Conservation (phyloP, 2,888 invertebrate genomes). For the Dasysyrphus albostriatus region DNA sequence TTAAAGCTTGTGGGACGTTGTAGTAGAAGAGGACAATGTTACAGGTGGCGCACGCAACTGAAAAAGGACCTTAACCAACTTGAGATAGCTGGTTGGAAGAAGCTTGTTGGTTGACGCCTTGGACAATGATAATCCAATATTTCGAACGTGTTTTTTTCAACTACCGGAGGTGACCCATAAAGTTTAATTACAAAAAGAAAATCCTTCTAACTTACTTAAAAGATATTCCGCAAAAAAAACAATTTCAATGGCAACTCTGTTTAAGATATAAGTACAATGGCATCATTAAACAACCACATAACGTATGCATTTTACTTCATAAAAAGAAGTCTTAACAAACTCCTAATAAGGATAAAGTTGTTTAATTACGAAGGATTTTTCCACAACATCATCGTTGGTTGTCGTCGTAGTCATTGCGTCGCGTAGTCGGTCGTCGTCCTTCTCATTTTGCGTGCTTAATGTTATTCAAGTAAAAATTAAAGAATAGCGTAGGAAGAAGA, state of each 20-base stretch:
- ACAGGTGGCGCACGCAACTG: too few species aligned
- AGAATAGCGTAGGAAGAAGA: neutral
- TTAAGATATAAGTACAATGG: slow-evolving; percentile 47
- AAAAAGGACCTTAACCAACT: too few species aligned
- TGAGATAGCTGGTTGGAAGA: too few species aligned
- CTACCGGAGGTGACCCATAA: too few species aligned
- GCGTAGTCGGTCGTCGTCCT: slow-evolving; percentile 38
- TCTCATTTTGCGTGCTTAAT: slow-evolving; percentile 45
- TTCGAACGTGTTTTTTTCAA: too few species aligned
- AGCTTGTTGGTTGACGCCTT: too few species aligned
- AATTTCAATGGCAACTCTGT: slow-evolving; percentile 56
- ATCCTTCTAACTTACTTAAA: too few species aligned
- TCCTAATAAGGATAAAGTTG: slow-evolving; percentile 76
- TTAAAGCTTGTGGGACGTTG: too few species aligned
- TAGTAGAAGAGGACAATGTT: too few species aligned
- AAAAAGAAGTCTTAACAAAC: slow-evolving; percentile 61
- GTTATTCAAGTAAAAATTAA: slow-evolving; percentile 32
- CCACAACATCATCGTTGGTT: slow-evolving; percentile 52
- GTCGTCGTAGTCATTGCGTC: neutral
- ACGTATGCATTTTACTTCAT: slow-evolving; percentile 59
- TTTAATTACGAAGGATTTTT: slow-evolving; percentile 73
- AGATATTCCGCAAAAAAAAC: neutral
- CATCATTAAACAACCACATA: slow-evolving; percentile 74
- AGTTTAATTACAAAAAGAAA: too few species aligned
- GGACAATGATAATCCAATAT: too few species aligned